Conservation (phyloP, 2,113 vertebrate species). For the Nansenia antarctica region DNA sequence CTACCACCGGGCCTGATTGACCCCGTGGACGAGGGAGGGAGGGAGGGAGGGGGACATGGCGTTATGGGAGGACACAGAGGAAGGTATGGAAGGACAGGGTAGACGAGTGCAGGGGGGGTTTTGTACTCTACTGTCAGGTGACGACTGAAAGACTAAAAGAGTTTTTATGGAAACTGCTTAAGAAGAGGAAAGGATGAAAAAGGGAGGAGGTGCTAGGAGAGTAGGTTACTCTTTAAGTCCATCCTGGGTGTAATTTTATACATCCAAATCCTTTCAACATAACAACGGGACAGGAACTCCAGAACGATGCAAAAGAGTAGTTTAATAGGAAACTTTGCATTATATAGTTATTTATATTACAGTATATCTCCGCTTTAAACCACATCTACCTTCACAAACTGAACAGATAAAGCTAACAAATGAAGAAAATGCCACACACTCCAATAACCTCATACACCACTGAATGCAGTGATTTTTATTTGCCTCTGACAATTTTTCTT, state of each 20-base stretch:
- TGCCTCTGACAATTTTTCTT: conserved; percentile 48
- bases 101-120: neutral
- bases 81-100: too few species aligned
- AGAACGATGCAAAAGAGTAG: conserved; percentile 35
- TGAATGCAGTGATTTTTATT: conserved; percentile 50
- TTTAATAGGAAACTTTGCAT: conserved; percentile 40
- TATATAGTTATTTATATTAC: conserved; percentile 64
- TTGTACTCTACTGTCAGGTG: neutral
- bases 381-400: conserved; percentile 79
- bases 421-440: conserved; percentile 75
- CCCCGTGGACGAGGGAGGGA: neutral
- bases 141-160: neutral
- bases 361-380: conserved; percentile 74
- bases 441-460: conserved; percentile 69
- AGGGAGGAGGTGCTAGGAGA: conserved; percentile 1
- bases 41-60: neutral
- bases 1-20: conserved; percentile 95
- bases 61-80: neutral
- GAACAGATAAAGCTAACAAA: conserved; percentile 65
- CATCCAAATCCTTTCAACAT: neutral
- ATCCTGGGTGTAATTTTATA: neutral
- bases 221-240: neutral
- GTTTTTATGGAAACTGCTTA: neutral
- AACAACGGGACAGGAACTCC: neutral
- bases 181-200: conserved; percentile 12